These are phyloP conservation scores for Popillia japonica DNA, from an alignment of 1,140 invertebrate genomes.

Conservation along the genomic window DNA sequence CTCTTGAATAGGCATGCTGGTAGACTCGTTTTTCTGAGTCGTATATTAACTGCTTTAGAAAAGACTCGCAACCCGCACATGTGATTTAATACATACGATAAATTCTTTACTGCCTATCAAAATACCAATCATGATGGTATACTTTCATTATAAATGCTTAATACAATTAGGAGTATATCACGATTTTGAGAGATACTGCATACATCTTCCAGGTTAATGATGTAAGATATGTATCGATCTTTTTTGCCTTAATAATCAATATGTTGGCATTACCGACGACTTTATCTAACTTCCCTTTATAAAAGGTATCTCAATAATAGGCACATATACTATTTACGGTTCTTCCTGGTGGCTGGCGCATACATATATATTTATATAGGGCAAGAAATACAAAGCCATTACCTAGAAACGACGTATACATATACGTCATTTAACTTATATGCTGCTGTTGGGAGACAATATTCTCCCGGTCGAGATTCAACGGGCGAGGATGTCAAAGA, in stretches of 20 bases:
- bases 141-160: too few species aligned
- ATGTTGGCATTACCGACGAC: neutral
- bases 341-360: neutral
- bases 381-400: neutral
- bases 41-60: too few species aligned
- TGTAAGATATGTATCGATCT: neutral
- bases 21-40: too few species aligned
- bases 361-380: too few species aligned
- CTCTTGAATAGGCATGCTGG: too few species aligned
- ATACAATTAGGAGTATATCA: too few species aligned
- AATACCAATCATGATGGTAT: too few species aligned
- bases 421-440: neutral
- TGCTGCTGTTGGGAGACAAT: neutral
- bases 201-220: neutral
- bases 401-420: neutral
- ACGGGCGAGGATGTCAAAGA: conserved; percentile 18
- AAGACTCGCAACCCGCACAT: too few species aligned
- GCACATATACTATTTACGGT: neutral
- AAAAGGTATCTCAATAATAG: conserved; percentile 5
- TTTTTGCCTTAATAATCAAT: neutral
- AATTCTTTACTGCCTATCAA: too few species aligned
- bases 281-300: neutral
- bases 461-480: neutral
- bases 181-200: neutral
- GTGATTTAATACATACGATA: too few species aligned